These are phyloP conservation scores for Pocillopora grandis DNA, from an alignment of 92 coral and sea anemone species.

Conservation along the genomic window DNA sequence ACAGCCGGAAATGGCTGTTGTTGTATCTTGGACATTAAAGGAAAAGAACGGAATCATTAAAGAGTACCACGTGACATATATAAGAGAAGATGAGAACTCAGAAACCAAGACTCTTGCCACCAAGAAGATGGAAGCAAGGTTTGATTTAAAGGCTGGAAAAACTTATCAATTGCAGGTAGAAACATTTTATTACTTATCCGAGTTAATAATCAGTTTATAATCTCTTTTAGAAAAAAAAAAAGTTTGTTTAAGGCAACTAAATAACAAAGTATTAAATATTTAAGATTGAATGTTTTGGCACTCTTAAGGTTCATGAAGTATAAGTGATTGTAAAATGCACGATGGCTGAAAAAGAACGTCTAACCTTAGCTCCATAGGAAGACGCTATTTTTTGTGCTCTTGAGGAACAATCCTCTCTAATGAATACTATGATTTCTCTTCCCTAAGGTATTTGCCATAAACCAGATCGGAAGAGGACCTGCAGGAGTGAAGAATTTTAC, in stretches of 20 bases:
- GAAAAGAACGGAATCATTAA: constrained; percentile 27
- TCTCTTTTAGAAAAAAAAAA: too few species aligned
- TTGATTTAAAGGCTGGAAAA: constrained; percentile 19
- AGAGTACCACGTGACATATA: constrained; percentile 1
- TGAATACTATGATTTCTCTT: too few species aligned
- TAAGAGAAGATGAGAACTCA: not conserved
- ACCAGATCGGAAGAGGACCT: constrained; percentile 23
- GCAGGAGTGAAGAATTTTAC: constrained; percentile 7
- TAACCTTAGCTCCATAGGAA: too few species aligned
- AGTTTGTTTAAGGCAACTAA: too few species aligned
- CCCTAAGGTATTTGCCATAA: constrained; percentile 14
- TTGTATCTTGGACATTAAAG: constrained; percentile 3
- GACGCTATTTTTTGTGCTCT: too few species aligned
- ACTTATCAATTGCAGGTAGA: constrained; percentile 33
- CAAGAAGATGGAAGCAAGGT: not conserved
- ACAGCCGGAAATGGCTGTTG: not conserved
- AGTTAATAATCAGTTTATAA: not conserved
- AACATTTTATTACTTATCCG: not conserved
- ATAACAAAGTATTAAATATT: not conserved
- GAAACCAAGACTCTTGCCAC: constrained; percentile 4
- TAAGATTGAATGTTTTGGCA: too few species aligned
- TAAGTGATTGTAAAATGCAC: too few species aligned
- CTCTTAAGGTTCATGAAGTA: too few species aligned
- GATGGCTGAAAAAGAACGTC: too few species aligned
- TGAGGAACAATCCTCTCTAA: too few species aligned